These are phyloP conservation scores for Teleopsis dalmanni DNA, from an alignment of 1,140 invertebrate species.

Conservation along the genomic window DNA sequence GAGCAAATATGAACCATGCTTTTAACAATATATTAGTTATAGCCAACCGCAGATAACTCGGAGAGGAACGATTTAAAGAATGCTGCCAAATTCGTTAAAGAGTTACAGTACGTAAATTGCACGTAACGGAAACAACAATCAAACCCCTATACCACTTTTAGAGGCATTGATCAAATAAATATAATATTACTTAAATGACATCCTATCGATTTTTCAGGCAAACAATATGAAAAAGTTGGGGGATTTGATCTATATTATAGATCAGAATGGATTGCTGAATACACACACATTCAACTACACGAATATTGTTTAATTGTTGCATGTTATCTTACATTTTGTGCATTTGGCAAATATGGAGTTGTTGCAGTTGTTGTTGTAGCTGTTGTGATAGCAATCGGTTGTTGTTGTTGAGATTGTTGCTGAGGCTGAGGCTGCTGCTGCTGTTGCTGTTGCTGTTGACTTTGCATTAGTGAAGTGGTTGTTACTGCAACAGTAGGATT, in stretches of 20 bases:
- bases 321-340: constrained; percentile 14
- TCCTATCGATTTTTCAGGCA: background rate
- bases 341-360: constrained; percentile 7
- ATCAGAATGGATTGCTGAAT: background rate
- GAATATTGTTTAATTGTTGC: too few species aligned
- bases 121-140: too few species aligned
- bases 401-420: background rate
- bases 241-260: background rate
- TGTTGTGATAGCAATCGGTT: constrained; percentile 2
- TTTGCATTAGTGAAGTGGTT: constrained; percentile 2
- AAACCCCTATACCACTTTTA: too few species aligned
- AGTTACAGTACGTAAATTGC: too few species aligned
- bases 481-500: background rate
- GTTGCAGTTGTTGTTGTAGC: constrained; percentile 7
- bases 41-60: too few species aligned
- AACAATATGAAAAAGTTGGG: background rate
- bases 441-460: constrained; percentile 11
- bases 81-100: too few species aligned
- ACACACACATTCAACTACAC: constrained; percentile 1
- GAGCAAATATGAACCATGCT: too few species aligned
- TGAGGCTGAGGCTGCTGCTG: background rate
- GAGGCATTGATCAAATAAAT: too few species aligned
- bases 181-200: background rate
- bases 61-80: too few species aligned
- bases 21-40: too few species aligned